Conservation (phyloP, 2,797 vertebrate genomes). For the Myripristis jacobus region DNA sequence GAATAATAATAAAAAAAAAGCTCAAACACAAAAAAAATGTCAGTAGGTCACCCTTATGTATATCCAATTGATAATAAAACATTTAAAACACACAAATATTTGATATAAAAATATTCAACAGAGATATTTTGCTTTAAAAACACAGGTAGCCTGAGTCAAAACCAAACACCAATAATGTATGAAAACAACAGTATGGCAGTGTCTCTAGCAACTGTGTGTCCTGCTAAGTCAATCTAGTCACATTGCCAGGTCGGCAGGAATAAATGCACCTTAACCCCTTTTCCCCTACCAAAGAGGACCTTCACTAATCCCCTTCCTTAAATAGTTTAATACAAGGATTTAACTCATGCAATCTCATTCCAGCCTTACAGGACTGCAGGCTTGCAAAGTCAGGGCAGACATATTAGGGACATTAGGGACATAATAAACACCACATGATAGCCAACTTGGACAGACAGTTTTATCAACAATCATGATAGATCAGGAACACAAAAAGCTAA, state of each 20-base stretch:
- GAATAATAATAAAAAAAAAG: slow-evolving; percentile 9
- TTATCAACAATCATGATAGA: no score
- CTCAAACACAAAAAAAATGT: slow-evolving; percentile 8
- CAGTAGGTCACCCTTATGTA: neutral
- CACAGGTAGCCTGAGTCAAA: neutral
- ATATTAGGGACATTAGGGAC: slow-evolving; percentile 26
- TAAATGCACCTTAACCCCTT: slow-evolving; percentile 70
- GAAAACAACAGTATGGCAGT: slow-evolving; percentile 14
- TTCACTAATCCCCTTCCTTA: slow-evolving; percentile 78
- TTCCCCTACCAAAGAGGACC: slow-evolving; percentile 49
- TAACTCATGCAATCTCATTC: slow-evolving; percentile 82
- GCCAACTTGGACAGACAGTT: no score
- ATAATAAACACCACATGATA: no score
- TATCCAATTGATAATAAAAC: neutral
- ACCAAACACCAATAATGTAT: neutral
- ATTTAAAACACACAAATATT: neutral
- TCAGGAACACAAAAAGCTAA: no score
- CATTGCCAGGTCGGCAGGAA: slow-evolving; percentile 61
- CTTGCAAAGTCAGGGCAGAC: slow-evolving; percentile 69
- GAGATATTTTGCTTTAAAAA: neutral
- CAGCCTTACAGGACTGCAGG: slow-evolving; percentile 61
- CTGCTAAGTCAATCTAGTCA: slow-evolving; percentile 50
- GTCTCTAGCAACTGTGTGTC: slow-evolving; percentile 4
- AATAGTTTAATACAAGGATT: slow-evolving; percentile 84
- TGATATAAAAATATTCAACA: neutral